Conservation (phyloP, 1,140 invertebrate species). For the Drosophila albomicans region DNA sequence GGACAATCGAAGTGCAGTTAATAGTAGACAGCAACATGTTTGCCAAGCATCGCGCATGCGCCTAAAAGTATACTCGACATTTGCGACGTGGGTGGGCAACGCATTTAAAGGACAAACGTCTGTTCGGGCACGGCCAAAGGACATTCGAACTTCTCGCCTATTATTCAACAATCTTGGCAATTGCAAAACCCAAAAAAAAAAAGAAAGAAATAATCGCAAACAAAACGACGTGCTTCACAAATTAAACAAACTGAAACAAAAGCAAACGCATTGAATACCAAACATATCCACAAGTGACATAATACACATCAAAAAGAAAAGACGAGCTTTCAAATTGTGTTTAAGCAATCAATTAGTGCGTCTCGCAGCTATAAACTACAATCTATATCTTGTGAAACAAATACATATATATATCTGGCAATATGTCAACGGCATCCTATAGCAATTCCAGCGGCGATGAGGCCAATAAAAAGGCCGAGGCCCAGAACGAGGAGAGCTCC, state of each 20-base stretch:
- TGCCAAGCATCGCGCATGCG: slow-evolving; percentile 64
- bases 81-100: slow-evolving; percentile 69
- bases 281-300: slow-evolving; percentile 68
- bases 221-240: slow-evolving; percentile 2
- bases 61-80: slow-evolving; percentile 60
- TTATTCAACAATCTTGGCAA: slow-evolving; percentile 63
- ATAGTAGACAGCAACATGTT: slow-evolving; percentile 74
- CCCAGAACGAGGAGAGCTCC: slow-evolving; percentile 77
- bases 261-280: slow-evolving; percentile 32
- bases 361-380: not conserved
- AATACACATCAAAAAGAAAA: slow-evolving; percentile 36
- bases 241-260: not conserved
- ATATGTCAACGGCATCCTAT: slow-evolving; percentile 74
- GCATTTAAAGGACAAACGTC: slow-evolving; percentile 64
- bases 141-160: slow-evolving; percentile 50
- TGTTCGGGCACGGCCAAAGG: slow-evolving; percentile 56
- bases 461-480: slow-evolving; percentile 53
- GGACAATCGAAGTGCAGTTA: slow-evolving; percentile 26
- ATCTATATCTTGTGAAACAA: not conserved
- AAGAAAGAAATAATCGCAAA: slow-evolving; percentile 10
- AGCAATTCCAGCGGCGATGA: slow-evolving; percentile 68
- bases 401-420: slow-evolving; percentile 12
- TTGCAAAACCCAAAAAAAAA: slow-evolving; percentile 28
- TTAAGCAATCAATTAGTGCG: slow-evolving; percentile 58
- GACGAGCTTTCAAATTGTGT: slow-evolving; percentile 33